phyloP scores from a whole-genome alignment of 2,797 vertebrate genomes.

The Lepus oiostolus region DNA sequence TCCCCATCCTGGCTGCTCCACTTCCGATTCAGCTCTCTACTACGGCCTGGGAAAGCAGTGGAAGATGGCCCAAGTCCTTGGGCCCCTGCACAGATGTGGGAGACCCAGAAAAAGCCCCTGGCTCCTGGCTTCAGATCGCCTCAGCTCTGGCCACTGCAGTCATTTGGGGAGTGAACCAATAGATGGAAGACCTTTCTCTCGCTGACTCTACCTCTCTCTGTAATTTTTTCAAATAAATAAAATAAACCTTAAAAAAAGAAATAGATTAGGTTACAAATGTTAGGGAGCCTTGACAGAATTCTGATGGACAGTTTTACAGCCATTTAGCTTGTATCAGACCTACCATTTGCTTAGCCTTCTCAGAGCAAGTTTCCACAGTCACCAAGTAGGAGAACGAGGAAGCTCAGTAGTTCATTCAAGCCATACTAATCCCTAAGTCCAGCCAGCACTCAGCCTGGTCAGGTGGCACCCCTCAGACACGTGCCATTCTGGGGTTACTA shows the following conservation, averaged over 20 bases:
- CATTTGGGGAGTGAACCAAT: too few species aligned
- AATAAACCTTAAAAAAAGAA: background rate
- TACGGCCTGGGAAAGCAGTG: too few species aligned
- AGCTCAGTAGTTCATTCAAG: background rate
- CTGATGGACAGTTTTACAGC: slow-evolving; percentile 32
- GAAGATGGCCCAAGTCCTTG: too few species aligned
- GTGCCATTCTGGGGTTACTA: slow-evolving; percentile 40
- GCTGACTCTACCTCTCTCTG: too few species aligned
- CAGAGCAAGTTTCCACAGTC: background rate
- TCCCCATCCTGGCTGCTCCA: too few species aligned
- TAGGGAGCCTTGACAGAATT: slow-evolving; percentile 44
- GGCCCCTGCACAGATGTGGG: too few species aligned
- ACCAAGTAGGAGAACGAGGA: slow-evolving; percentile 58
- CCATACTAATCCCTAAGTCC: slow-evolving; percentile 38
- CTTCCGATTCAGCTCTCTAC: too few species aligned
- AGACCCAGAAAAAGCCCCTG: too few species aligned
- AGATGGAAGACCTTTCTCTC: too few species aligned
- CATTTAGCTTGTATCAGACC: slow-evolving; percentile 1
- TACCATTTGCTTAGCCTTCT: slow-evolving; percentile 59
- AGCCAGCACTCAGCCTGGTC: slow-evolving; percentile 57
- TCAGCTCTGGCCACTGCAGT: too few species aligned
- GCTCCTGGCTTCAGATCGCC: too few species aligned
- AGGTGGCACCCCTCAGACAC: slow-evolving; percentile 3
- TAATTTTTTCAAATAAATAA: too few species aligned
- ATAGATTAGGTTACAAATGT: slow-evolving; percentile 64